These are phyloP conservation scores for Brachyistius frenatus DNA, from an alignment of 2,113 vertebrate genomes.

Conservation along the genomic window DNA sequence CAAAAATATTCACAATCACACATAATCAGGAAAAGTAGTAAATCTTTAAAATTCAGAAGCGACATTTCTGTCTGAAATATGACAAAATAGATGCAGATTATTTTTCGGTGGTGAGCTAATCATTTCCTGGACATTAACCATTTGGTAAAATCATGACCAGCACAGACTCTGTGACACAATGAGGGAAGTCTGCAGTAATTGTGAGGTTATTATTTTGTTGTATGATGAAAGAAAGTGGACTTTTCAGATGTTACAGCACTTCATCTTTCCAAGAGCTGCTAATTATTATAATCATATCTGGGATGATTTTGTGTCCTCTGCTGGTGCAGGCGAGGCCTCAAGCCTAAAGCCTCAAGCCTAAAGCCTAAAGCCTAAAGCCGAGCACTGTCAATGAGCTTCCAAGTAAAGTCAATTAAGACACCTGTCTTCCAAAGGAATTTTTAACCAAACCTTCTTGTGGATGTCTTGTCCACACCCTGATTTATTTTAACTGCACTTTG, in stretches of 20 bases:
- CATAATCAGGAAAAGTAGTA: too few species aligned
- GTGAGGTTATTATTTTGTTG: not conserved
- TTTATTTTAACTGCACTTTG: conserved; percentile 8
- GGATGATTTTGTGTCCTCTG: too few species aligned
- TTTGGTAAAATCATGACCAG: too few species aligned
- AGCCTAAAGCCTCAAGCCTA: too few species aligned
- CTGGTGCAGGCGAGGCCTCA: too few species aligned
- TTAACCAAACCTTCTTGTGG: not conserved
- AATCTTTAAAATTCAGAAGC: too few species aligned
- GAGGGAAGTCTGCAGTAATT: not conserved
- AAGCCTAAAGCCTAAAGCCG: too few species aligned
- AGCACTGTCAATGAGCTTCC: too few species aligned
- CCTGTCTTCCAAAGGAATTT: not conserved
- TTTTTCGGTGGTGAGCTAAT: not conserved
- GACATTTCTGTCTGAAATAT: too few species aligned
- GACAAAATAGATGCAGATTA: not conserved
- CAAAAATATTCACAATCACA: too few species aligned
- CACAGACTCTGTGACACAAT: not conserved
- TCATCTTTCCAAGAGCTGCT: not conserved
- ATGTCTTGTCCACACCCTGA: not conserved
- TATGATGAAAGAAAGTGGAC: not conserved
- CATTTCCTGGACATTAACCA: not conserved
- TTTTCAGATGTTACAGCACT: not conserved
- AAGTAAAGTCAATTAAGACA: not conserved
- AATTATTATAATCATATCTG: not conserved